A percentile compares a stretch with the other conserved stretches of the same genome.
Conservation (phyloP, 2,113 vertebrate species). For the Larimichthys crocea region DNA sequence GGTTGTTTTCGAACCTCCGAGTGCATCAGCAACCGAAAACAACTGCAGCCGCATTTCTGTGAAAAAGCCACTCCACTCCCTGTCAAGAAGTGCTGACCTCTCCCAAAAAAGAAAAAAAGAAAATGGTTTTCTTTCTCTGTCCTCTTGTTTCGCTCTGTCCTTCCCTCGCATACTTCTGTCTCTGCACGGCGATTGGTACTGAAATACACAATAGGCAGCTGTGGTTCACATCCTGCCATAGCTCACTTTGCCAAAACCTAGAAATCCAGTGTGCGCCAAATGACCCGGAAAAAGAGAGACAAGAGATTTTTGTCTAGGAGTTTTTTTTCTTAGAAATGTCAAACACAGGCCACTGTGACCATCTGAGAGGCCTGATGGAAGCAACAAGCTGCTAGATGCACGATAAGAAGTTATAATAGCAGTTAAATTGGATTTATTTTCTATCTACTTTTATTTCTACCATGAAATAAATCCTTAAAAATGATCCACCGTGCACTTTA, state of each 20-base stretch:
- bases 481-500: neutral
- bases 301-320: neutral
- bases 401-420: neutral
- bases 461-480: neutral
- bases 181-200: constrained; percentile 5
- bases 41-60: constrained; percentile 36
- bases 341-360: constrained; percentile 24
- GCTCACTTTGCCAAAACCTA: constrained; percentile 51
- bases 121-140: neutral
- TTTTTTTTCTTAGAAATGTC: constrained; percentile 33
- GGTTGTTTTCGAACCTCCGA: constrained; percentile 52
- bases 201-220: constrained; percentile 37
- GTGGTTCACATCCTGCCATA: constrained; percentile 31
- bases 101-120: constrained; percentile 8
- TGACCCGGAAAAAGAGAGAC: constrained; percentile 24
- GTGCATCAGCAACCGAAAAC: constrained; percentile 32
- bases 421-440: neutral
- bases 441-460: neutral
- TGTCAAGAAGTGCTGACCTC: constrained; percentile 47
- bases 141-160: constrained; percentile 3
- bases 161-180: constrained; percentile 28
- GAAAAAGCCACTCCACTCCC: constrained; percentile 43
- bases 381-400: neutral
- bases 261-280: constrained; percentile 31
- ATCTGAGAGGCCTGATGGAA: neutral